Evolutionary conservation across 2,888 invertebrate genomes (phyloP).

Genomic region (Villa cingulata): DNA sequence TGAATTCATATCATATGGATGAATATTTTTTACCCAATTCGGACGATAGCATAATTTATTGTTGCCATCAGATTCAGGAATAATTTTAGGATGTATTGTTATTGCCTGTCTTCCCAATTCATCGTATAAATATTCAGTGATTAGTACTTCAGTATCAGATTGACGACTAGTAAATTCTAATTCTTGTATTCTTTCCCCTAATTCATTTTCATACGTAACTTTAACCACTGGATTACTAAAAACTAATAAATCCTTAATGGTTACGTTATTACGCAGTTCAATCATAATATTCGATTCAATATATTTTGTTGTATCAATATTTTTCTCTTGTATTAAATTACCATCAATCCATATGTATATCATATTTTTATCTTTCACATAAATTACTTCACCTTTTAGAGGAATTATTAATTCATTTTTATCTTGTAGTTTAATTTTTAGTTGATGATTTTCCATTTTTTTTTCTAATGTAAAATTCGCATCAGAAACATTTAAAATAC

Average conservation of each 20-base stretch:
- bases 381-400: not conserved
- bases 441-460: no score
- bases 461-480: no score
- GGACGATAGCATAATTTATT: not conserved
- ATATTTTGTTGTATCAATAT: no score
- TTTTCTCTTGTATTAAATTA: not conserved
- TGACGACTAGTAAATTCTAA: not conserved
- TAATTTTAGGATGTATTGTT: not conserved
- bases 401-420: no score
- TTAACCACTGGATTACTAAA: not conserved
- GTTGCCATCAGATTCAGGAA: not conserved
- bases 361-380: not conserved
- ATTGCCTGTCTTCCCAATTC: not conserved
- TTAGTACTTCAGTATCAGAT: not conserved
- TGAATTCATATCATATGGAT: not conserved
- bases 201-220: not conserved
- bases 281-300: no score
- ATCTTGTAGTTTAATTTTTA: no score
- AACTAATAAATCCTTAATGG: not conserved
- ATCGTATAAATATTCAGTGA: not conserved
- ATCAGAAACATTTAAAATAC: no score
- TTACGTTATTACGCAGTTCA: no score
- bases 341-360: not conserved
- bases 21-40: not conserved
- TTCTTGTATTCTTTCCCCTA: not conserved